Conservation (phyloP, 2,888 invertebrate genomes). For the Oscheius sp. region DNA sequence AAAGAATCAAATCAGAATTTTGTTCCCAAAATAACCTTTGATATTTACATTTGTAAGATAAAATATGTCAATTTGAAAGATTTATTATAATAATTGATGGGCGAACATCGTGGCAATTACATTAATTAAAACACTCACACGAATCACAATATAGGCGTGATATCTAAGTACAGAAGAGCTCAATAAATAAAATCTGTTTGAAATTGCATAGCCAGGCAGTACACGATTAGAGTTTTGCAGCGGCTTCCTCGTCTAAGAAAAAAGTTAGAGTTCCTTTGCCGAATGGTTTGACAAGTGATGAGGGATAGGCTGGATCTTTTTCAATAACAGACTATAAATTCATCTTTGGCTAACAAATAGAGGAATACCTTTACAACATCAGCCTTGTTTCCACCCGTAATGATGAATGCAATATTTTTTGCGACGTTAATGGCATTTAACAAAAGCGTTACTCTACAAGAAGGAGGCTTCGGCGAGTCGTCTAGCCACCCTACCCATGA, state of each 20-base stretch:
- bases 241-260: conserved; percentile 45
- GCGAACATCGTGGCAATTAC: background rate
- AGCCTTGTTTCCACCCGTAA: conserved; percentile 85
- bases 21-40: no score
- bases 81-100: background rate
- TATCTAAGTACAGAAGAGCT: background rate
- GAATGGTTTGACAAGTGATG: conserved; percentile 38
- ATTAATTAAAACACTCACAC: background rate
- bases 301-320: conserved; percentile 31
- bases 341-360: background rate
- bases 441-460: conserved; percentile 87
- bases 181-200: background rate
- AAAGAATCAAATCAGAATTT: no score
- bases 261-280: conserved; percentile 35
- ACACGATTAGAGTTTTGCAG: conserved; percentile 25
- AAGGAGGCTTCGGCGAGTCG: conserved; percentile 96
- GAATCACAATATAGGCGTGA: conserved; percentile 9
- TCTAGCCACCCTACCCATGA: conserved; percentile 83
- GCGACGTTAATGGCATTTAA: conserved; percentile 87
- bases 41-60: background rate
- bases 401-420: conserved; percentile 83
- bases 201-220: background rate
- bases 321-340: conserved; percentile 28
- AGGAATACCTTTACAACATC: conserved; percentile 80
- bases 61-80: background rate